Evolutionary conservation across 2,888 invertebrate species (phyloP), one percentile per base, ranked within the genome.

Genomic region (Lomographa bimaculata): DNA sequence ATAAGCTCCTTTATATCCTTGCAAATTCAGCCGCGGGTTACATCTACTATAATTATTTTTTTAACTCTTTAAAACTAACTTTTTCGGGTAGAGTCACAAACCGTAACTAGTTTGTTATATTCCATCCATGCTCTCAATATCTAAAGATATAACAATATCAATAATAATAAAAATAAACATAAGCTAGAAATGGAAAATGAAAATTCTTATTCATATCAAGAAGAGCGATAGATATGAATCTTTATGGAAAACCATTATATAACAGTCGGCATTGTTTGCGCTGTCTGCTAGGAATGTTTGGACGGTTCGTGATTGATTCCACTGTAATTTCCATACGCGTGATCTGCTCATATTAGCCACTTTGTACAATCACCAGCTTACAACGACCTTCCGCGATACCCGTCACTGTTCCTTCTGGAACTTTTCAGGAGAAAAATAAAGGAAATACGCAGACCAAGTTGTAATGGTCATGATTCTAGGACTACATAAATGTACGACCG

Each of bases 251-350:
- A 60, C 71, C 73, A 75, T 82, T 73, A 76, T 63, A 68, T 70
- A 69, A 74, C 70, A 66, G 69, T 67, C 41, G 58, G 60, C 70
- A 72, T 79, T 78, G 76, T 81, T 80, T 80, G 76, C 66, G 71
- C 71, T 79, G 74, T 82, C 82, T 76, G 62, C 66, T 63, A 63
- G 66, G 63, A 68, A 77, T 80, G 76, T 83, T 83, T 79, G 70
- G 76, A 70, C 64, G 68, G 72, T 76, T 79, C 83, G 83, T 86
- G 87, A 87, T 87, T 87, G 86, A 87, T 87, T 86, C 71, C 70
- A 77, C 78, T 75, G 82, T 83, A 84, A 87, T 87, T 87, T 87
- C 83, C 87, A 85, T 87, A 87, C 83, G 83, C 85, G 84, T 85
- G 85, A 71, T 81, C 77, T 71, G 77, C 70, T 80, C 81, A 78